These are phyloP conservation scores for Indicator indicator DNA, from an alignment of 2,113 vertebrate genomes.

Conservation along the genomic window DNA sequence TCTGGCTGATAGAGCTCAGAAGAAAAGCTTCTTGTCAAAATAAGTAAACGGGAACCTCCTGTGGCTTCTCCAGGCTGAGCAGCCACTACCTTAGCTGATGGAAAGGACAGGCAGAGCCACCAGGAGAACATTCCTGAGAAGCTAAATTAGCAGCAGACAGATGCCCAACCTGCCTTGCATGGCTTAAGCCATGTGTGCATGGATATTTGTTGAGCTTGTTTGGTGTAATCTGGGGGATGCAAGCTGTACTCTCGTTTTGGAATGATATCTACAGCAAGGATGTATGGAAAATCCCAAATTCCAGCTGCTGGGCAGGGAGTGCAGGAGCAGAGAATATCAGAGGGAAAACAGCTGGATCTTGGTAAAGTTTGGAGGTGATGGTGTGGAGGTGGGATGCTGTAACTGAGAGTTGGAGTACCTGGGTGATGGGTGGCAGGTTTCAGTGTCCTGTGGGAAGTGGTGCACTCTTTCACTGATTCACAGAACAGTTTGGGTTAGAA, in stretches of 20 bases:
- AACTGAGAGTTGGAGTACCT: background rate
- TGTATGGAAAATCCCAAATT: background rate
- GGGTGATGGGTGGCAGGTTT: background rate
- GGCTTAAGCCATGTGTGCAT: accelerated
- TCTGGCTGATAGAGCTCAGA: background rate
- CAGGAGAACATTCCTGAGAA: background rate
- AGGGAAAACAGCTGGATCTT: background rate
- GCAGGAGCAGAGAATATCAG: accelerated
- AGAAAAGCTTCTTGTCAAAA: background rate
- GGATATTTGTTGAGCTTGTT: background rate
- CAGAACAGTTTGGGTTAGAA: no score
- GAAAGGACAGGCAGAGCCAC: background rate
- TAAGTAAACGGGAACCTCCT: background rate
- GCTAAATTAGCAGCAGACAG: background rate
- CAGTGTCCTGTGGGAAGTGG: background rate
- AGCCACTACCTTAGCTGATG: background rate
- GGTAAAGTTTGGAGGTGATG: background rate
- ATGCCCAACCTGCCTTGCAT: background rate
- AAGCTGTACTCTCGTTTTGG: background rate
- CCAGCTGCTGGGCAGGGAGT: background rate
- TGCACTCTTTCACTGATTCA: background rate
- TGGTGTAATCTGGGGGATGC: background rate
- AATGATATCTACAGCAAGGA: background rate
- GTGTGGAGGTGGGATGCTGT: background rate
- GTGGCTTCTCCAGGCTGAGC: background rate